phyloP scores from a whole-genome alignment of 30 jellyfish, hydroid and myxozoan species.

The Turritopsis rubra region DNA sequence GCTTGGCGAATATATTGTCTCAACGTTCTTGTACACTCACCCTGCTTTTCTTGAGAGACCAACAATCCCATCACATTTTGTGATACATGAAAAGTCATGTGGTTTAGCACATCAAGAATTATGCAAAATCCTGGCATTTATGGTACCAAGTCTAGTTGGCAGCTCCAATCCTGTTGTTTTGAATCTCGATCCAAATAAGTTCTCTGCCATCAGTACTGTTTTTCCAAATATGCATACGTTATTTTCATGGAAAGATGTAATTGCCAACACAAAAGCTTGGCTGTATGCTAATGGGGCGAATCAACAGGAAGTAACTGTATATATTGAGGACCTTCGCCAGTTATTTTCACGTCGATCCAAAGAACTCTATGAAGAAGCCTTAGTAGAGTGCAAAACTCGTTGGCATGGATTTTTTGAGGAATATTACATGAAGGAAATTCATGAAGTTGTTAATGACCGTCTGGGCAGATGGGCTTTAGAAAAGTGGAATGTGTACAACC shows the following conservation, averaged over 20 bases:
- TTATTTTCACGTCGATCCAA: slow-evolving; percentile 53
- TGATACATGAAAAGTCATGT: slow-evolving; percentile 63
- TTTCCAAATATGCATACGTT: slow-evolving; percentile 58
- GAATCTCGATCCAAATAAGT: slow-evolving; percentile 54
- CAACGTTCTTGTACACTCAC: slow-evolving; percentile 60
- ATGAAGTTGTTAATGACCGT: slow-evolving; percentile 46
- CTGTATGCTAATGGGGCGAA: slow-evolving; percentile 71
- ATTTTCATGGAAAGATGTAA: slow-evolving; percentile 61
- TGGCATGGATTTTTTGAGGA: slow-evolving; percentile 73
- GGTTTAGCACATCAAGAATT: slow-evolving; percentile 43
- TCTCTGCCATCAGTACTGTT: slow-evolving; percentile 42
- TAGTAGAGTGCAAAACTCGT: slow-evolving; percentile 51
- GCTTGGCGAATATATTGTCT: slow-evolving; percentile 54
- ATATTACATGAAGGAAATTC: slow-evolving; percentile 53
- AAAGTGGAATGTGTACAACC: slow-evolving; percentile 61
- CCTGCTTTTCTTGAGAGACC: slow-evolving; percentile 74
- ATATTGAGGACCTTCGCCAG: slow-evolving; percentile 74
- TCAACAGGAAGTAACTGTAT: slow-evolving; percentile 77
- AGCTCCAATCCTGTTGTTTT: slow-evolving; percentile 48
- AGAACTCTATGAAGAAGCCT: slow-evolving; percentile 62
- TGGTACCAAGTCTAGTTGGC: slow-evolving; percentile 51
- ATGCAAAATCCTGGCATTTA: slow-evolving; percentile 41
- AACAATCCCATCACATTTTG: slow-evolving; percentile 71
- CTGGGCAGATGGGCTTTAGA: slow-evolving; percentile 75
- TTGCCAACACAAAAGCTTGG: slow-evolving; percentile 66